Conservation (phyloP, 1,140 invertebrate genomes). For the Drosophila lini region DNA sequence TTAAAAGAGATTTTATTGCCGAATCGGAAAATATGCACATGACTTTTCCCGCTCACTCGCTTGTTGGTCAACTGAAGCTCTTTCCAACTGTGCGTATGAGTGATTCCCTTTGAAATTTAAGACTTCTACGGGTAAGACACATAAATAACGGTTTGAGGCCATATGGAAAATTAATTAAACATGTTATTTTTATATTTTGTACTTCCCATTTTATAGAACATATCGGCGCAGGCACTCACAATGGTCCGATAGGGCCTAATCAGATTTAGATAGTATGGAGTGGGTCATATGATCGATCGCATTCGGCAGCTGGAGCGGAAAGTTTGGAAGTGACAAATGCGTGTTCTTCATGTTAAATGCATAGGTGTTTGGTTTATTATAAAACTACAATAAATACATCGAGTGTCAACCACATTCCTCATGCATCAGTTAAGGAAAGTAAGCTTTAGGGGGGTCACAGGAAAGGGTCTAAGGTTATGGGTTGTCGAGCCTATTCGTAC, state of each 20-base stretch:
- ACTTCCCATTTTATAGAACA: not conserved
- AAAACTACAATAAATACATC: constrained; percentile 56
- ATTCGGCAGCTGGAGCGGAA: constrained; percentile 6
- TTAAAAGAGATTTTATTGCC: not conserved
- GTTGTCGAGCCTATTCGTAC: constrained; percentile 55
- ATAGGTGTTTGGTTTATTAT: constrained; percentile 48
- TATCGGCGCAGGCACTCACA: not conserved
- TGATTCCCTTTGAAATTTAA: not conserved
- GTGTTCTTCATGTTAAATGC: constrained; percentile 25
- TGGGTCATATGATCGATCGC: constrained; percentile 31
- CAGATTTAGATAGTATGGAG: constrained; percentile 18
- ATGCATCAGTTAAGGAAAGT: constrained; percentile 15
- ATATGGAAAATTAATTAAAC: not conserved
- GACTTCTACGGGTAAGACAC: not conserved
- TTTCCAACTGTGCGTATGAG: not conserved
- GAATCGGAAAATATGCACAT: not conserved
- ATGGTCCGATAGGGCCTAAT: constrained; percentile 4
- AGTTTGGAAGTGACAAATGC: constrained; percentile 6
- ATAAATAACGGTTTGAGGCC: too few species aligned
- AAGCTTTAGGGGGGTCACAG: not conserved
- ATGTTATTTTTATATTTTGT: not conserved
- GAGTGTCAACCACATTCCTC: constrained; percentile 15
- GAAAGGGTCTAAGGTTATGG: constrained; percentile 14
- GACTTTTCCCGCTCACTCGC: too few species aligned
- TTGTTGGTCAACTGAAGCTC: not conserved